A percentile compares a stretch with the other conserved stretches of the same genome.
phyloP scores from a whole-genome alignment of 2,888 invertebrate species.

The Cryptus viduatorius region DNA sequence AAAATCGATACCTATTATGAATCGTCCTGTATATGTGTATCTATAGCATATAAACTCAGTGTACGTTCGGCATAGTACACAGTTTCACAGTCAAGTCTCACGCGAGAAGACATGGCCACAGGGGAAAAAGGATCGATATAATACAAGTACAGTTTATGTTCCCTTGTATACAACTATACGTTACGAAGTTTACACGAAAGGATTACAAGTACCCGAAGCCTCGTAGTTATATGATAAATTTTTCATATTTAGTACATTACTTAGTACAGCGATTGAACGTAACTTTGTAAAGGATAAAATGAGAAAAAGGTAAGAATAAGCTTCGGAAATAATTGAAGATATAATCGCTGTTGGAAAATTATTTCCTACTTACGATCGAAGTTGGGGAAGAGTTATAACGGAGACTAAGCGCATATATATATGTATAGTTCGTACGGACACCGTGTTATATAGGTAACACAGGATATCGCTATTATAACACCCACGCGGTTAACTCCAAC shows the following conservation, averaged over 20 bases:
- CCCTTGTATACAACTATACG: background rate
- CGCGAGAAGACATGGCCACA: slow-evolving; percentile 48
- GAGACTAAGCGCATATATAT: background rate
- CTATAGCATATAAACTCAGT: background rate
- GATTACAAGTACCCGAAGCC: slow-evolving; percentile 10
- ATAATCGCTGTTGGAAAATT: slow-evolving; percentile 18
- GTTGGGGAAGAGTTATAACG: slow-evolving; percentile 14
- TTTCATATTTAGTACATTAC: slow-evolving; percentile 1
- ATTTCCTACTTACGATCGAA: slow-evolving; percentile 46
- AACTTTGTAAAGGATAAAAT: background rate
- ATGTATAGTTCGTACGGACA: slow-evolving; percentile 30
- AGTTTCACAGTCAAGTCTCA: slow-evolving; percentile 32
- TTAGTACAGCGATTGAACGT: background rate
- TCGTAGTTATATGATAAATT: background rate
- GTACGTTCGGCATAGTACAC: background rate
- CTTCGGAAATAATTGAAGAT: background rate
- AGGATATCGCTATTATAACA: slow-evolving; percentile 63
- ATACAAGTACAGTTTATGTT: slow-evolving; percentile 36
- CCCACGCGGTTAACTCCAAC: slow-evolving; percentile 46
- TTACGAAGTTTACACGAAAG: slow-evolving; percentile 13
- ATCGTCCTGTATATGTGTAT: too few relatives aligned
- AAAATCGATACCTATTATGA: too few relatives aligned
- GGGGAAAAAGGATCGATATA: slow-evolving; percentile 54
- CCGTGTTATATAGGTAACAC: slow-evolving; percentile 24
- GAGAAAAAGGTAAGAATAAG: background rate